Base-by-base conservation (phyloP, 1,140 invertebrate genomes). In the Conopomorpha cramerella region DNA sequence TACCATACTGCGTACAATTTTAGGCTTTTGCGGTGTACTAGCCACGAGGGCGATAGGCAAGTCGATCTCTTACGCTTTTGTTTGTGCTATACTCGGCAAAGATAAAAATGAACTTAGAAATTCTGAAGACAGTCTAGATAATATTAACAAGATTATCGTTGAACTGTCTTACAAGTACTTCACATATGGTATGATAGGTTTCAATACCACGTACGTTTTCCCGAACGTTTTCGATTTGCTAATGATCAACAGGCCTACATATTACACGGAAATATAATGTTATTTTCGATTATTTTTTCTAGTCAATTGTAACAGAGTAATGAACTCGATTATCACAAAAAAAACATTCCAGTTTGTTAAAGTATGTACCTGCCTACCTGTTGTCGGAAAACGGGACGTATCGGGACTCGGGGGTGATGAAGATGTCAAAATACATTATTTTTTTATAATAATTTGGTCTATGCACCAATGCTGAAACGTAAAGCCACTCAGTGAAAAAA, bases 191-290 rank as follows among this genome's bases (percentile, higher is more conserved):
- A 79, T 86, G 48, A 85, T 93, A 31, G 91, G 90, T 10, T 82
- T 91, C 60, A 86, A 86, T 63, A 87, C 86, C 2, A 79, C 88
- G 3, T 91, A 87, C 70, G 51, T 90, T n/a, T 78, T 91, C 41
- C 92, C 93, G 2, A 84, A 85, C 46, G 77, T 91, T 3, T 95
- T 95, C 67, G 77, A 83, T 28, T 68, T 86, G 33, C 63, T 94
- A 16, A 81, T 81, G 30, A 91, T 95, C 39, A 89, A 91, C 61
- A 65, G 92, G 51, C 84, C 86, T 0, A 88, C 89, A 2, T 92
- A 92, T 77, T 92, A 90, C 53, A 92, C 89, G 2, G 92, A 94
- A 81, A 84, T 93, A 42, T 93, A 80, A 55, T n/a, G n/a, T n/a
- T n/a, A n/a, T n/a, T n/a, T n/a, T n/a, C n/a, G n/a, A n/a, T n/a